These are phyloP conservation scores for Ariopsis seemanni DNA, from an alignment of 2,113 vertebrate species.

Conservation along the genomic window DNA sequence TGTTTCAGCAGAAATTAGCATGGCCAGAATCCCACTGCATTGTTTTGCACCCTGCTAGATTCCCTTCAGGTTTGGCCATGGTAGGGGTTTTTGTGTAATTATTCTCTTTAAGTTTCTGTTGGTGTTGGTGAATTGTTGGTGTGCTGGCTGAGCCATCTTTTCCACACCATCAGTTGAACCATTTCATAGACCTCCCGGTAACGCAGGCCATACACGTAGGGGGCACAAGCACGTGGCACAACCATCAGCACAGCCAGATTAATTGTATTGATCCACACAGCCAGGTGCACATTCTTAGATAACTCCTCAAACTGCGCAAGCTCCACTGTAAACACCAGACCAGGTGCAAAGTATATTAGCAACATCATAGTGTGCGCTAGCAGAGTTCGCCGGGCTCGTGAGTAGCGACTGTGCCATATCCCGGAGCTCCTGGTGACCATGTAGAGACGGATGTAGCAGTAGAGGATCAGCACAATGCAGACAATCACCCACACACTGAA, in stretches of 20 bases:
- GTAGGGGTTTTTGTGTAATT: no score
- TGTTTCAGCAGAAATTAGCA: background rate
- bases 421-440: constrained; percentile 74
- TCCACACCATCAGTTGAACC: constrained; percentile 62
- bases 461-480: constrained; percentile 69
- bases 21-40: background rate
- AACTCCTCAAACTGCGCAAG: constrained; percentile 60
- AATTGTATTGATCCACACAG: constrained; percentile 70
- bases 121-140: constrained; percentile 6
- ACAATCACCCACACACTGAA: constrained; percentile 63
- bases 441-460: constrained; percentile 78
- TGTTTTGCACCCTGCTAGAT: background rate
- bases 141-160: constrained; percentile 49
- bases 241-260: constrained; percentile 74
- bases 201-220: constrained; percentile 75
- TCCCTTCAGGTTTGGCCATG: background rate
- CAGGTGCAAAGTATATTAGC: constrained; percentile 72
- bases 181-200: constrained; percentile 73
- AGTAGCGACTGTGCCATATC: constrained; percentile 75
- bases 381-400: constrained; percentile 75
- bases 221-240: constrained; percentile 72
- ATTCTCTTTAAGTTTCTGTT: background rate
- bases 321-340: constrained; percentile 72
- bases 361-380: constrained; percentile 74
- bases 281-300: constrained; percentile 44